phyloP scores from a whole-genome alignment of 2,888 invertebrate genomes.

The Spodoptera picta region DNA sequence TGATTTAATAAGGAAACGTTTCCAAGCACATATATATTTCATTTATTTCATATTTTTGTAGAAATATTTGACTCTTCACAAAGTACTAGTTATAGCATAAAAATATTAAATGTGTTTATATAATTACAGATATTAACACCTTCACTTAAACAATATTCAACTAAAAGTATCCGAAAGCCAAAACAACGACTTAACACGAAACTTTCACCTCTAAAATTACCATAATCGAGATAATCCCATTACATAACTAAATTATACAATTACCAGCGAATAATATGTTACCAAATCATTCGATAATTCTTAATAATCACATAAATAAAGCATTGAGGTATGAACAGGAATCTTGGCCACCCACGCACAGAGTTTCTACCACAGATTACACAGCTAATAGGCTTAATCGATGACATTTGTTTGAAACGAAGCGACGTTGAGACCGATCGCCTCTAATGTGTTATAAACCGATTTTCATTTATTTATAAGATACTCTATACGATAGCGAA shows the following conservation, averaged over 20 bases:
- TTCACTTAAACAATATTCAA: slow-evolving; percentile 2
- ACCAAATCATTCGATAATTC: slow-evolving; percentile 45
- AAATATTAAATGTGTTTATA: too few species aligned
- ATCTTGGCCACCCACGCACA: slow-evolving; percentile 54
- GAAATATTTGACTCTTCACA: too few species aligned
- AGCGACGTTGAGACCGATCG: slow-evolving; percentile 50
- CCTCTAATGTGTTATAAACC: slow-evolving; percentile 47
- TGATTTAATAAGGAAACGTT: too few species aligned
- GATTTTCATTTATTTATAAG: slow-evolving; percentile 50
- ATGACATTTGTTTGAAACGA: slow-evolving; percentile 60
- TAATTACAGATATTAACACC: too few species aligned
- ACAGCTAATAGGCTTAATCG: slow-evolving; percentile 61
- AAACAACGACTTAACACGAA: slow-evolving; percentile 8
- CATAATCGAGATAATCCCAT: slow-evolving; percentile 30
- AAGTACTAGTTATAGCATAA: too few species aligned
- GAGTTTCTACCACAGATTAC: slow-evolving; percentile 56
- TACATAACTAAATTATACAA: slow-evolving; percentile 22
- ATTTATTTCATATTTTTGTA: too few species aligned
- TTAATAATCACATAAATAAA: slow-evolving; percentile 40
- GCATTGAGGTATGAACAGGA: slow-evolving; percentile 33
- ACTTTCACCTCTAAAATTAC: slow-evolving; percentile 34
- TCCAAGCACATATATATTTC: too few species aligned
- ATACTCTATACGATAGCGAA: slow-evolving; percentile 43
- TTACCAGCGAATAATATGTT: slow-evolving; percentile 27
- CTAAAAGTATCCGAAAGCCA: slow-evolving; percentile 12